Conservation (phyloP, 2,113 vertebrate genomes). For the Eclectus roratus region DNA sequence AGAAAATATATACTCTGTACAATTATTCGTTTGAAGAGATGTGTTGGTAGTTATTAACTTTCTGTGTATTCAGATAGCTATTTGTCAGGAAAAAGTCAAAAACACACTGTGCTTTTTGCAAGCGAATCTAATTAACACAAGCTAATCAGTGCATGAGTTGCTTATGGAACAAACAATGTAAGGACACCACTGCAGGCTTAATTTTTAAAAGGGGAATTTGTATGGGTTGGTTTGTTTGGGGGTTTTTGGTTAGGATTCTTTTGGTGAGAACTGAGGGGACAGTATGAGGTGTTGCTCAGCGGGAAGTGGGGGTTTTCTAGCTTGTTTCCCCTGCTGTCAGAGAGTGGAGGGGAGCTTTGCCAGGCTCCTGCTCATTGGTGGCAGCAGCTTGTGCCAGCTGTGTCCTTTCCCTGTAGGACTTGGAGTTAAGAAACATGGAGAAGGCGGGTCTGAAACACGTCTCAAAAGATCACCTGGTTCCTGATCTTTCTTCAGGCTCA, state of each 20-base stretch:
- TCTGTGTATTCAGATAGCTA: neutral
- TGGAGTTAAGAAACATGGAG: neutral
- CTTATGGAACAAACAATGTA: neutral
- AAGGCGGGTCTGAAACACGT: neutral
- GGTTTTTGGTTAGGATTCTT: neutral
- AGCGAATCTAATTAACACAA: neutral
- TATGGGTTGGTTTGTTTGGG: neutral
- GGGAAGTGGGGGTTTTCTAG: neutral
- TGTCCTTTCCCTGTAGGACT: neutral
- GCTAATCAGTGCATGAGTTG: neutral
- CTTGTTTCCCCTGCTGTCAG: neutral
- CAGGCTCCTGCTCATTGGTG: neutral
- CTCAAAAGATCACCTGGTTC: neutral
- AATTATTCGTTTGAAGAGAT: neutral
- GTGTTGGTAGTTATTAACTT: neutral
- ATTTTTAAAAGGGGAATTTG: neutral
- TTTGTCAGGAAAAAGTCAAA: neutral
- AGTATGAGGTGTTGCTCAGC: neutral
- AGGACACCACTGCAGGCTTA: rapidly evolving
- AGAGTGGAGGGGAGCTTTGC: neutral
- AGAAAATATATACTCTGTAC: neutral
- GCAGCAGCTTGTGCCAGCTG: neutral
- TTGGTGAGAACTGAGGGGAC: neutral
- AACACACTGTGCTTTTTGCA: neutral
- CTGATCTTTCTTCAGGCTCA: neutral